These are phyloP conservation scores for Hiodon tergisus DNA, from an alignment of 2,113 vertebrate genomes.

Conservation along the genomic window DNA sequence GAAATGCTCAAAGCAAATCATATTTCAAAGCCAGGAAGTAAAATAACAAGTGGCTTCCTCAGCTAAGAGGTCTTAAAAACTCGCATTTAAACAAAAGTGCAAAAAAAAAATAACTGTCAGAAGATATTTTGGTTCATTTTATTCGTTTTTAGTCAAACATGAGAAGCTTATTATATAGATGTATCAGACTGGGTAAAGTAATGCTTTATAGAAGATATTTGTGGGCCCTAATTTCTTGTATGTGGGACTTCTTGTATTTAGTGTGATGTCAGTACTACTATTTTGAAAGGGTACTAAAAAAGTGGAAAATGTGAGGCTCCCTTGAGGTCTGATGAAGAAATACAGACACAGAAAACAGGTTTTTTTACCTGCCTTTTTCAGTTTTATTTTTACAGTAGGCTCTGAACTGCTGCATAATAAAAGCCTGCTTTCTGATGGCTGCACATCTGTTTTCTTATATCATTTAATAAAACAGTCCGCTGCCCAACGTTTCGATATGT, in stretches of 20 bases:
- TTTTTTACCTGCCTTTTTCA: too few species aligned
- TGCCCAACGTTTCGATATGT: too few species aligned
- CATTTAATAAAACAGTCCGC: too few species aligned
- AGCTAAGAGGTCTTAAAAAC: conserved; percentile 44
- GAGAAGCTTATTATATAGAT: conserved; percentile 11
- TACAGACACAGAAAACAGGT: too few species aligned
- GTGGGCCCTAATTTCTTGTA: conserved; percentile 4
- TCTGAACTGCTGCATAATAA: too few species aligned
- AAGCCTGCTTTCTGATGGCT: too few species aligned
- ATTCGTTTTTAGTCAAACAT: conserved; percentile 7
- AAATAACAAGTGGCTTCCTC: conserved; percentile 57
- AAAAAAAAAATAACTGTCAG: conserved; percentile 16
- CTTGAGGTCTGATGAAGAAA: too few species aligned
- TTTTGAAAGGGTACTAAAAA: not conserved
- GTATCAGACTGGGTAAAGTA: conserved; percentile 7
- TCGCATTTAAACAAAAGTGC: conserved; percentile 31
- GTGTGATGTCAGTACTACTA: conserved; percentile 1
- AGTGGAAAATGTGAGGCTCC: too few species aligned
- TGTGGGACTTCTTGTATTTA: conserved; percentile 5
- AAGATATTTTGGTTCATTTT: conserved; percentile 11
- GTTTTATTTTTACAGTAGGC: too few species aligned
- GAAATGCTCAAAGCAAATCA: conserved; percentile 97
- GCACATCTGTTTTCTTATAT: too few species aligned
- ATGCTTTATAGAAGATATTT: not conserved
- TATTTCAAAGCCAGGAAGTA: conserved; percentile 85